These are phyloP conservation scores for Atopsyche davidsoni DNA, from an alignment of 1,140 invertebrate species.

Conservation along the genomic window DNA sequence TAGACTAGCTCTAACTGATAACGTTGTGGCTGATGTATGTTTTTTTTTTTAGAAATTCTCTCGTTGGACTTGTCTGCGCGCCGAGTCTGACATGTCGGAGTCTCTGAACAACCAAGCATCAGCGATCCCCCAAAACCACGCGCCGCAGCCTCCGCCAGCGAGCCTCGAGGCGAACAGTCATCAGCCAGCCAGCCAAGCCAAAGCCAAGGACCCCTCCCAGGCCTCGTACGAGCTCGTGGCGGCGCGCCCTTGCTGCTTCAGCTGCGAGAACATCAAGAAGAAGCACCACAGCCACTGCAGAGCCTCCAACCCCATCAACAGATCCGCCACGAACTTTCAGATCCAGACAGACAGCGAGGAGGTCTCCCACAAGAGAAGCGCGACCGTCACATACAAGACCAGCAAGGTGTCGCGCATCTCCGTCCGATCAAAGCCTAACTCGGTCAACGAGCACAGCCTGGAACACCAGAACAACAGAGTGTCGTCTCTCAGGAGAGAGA, in stretches of 20 bases:
- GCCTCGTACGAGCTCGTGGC: conserved; percentile 21
- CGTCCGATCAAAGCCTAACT: conserved; percentile 23
- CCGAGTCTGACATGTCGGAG: conserved; percentile 33
- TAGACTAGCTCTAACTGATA: too few species aligned
- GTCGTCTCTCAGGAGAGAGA: conserved; percentile 64
- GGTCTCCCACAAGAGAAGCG: conserved; percentile 18
- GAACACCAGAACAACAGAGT: conserved; percentile 50
- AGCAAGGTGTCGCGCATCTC: conserved; percentile 26
- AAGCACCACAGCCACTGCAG: conserved; percentile 10
- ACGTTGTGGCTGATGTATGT: too few species aligned
- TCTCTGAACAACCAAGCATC: conserved; percentile 14
- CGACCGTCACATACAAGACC: conserved; percentile 25
- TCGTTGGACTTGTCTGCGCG: conserved; percentile 41
- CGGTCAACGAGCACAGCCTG: conserved; percentile 34
- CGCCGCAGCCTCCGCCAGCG: neutral
- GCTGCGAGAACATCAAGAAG: conserved; percentile 23
- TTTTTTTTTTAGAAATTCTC: conserved; percentile 41
- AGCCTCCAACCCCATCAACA: conserved; percentile 10
- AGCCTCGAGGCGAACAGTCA: neutral
- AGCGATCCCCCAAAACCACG: conserved; percentile 1
- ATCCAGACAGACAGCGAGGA: conserved; percentile 19
- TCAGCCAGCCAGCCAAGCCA: conserved; percentile 4
- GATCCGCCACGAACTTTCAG: conserved; percentile 23
- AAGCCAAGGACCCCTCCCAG: conserved; percentile 16
- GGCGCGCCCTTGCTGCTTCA: conserved; percentile 21